Base-by-base conservation (phyloP, 30 jellyfish, hydroid and myxozoan species). In the Cassiopea andromeda region DNA sequence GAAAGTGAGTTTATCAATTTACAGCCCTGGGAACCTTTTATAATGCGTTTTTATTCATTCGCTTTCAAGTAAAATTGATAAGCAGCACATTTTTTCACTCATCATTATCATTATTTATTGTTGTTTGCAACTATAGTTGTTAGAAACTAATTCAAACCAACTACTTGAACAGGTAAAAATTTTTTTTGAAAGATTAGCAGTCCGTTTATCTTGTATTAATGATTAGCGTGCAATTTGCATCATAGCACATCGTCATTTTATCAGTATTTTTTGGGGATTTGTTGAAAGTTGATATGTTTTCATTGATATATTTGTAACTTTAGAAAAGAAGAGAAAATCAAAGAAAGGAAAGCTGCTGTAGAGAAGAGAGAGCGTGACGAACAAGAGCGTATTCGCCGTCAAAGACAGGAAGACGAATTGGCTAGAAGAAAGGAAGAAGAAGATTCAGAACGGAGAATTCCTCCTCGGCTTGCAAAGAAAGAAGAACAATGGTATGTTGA, bases 301-400 rank as follows among this genome's bases (percentile, higher is more conserved):
- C 64, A 27, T 54, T 54, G 10, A 18, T 73, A 2, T n/a, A 2
- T 50, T 46, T 48, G 70, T 44, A 44, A 5, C 0, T 47, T 2
- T 82, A 93, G 98, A 82, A 85, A 88, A 84, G 98, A 93, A 72
- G 98, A 93, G 43, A 89, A 93, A 86, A 9, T 89, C 44, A 73
- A 69, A 5, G 95, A 88, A 45, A 59, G 95, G 43, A 88, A 88
- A 73, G 91, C 90, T 15, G 44, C 74, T 13, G 2, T 79, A 50
- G 97, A 89, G 75, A 78, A 64, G 69, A 83, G 66, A 60, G 89
- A 82, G 44, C 80, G 57, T 48, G 92, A 88, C 15, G 98, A 89
- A 57, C 94, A 69, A 61, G 95, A 82, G 74, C 73, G 83, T 50
- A 27, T 69, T 68, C 80, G 87, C 64, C 82, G 77, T 54, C 85